Base-by-base conservation (phyloP, 2,113 vertebrate species). In the Gopherus evgoodei region DNA sequence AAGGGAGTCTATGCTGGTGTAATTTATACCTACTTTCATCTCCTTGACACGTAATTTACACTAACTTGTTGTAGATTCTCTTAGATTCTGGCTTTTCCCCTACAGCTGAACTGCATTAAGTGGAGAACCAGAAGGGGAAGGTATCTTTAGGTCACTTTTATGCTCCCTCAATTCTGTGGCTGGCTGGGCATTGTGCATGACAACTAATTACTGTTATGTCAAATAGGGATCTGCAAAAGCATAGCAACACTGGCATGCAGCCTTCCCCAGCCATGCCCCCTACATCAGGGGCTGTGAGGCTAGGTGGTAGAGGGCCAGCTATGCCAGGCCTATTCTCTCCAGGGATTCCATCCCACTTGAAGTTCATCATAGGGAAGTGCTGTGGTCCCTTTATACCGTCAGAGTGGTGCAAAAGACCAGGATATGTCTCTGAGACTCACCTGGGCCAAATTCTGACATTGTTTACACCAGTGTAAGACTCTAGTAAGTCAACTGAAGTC, bases 51-150 rank as follows among this genome's bases (percentile, higher is more conserved):
- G 8, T 19, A 85, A n/a, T 81, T 85, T 27, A 47, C n/a, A 50
- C 1, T 2, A 52, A 57, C 9, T 82, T 56, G 24, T 62, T 54
- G 27, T 47, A 24, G 54, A 49, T 59, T 57, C 69, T 35, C 35
- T 25, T n/a, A 44, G 62, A 59, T 38, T 89, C 17, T 4, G 52
- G 38, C 6, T 50, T 49, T 89, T 53, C 31, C 0, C 5, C 42
- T 85, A 79, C 79, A n/a, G 35, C 22, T 87, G 31, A 93, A 35
- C 54, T 87, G 25, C 7, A n/a, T 27, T 90, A 22, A 54, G 42
- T 59, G 89, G 22, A 93, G 59, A 89, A 49, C 0, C 1, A 0
- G 8, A 65, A 0, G 0, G 31, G 54, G 31, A 93, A 93, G 22
- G 16, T 91, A 4, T 13, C 2, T 25, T 52, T 69, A 42, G 22